Evolutionary conservation across 1,140 invertebrate species (phyloP).

Genomic region (Phortica variegata): DNA sequence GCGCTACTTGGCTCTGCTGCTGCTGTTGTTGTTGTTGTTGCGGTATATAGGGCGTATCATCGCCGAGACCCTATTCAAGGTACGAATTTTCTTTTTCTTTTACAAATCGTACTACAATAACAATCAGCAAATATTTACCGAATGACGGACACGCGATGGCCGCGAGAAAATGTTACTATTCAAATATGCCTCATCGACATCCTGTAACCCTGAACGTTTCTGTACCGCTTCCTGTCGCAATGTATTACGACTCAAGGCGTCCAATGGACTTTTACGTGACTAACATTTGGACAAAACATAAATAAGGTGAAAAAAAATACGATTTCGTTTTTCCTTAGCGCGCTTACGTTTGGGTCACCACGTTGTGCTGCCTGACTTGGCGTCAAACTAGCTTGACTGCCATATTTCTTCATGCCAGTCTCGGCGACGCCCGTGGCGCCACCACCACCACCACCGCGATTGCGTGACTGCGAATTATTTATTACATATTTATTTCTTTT

Average conservation of each 20-base stretch:
- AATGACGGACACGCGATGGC: constrained; percentile 27
- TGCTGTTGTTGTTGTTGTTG: constrained; percentile 1
- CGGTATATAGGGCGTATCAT: not conserved
- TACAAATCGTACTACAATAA: too few species aligned
- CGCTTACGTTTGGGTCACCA: constrained; percentile 16
- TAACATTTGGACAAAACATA: constrained; percentile 6
- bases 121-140: too few species aligned
- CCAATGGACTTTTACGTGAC: constrained; percentile 42
- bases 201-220: constrained; percentile 48
- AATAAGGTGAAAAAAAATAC: not conserved
- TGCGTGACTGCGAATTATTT: constrained; percentile 27
- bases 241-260: constrained; percentile 35
- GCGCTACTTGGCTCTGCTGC: too few species aligned
- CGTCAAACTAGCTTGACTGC: constrained; percentile 43
- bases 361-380: constrained; percentile 32
- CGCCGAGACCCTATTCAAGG: too few species aligned
- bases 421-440: not conserved
- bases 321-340: constrained; percentile 31
- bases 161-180: constrained; percentile 40
- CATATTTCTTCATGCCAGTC: constrained; percentile 28
- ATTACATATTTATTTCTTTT: not conserved
- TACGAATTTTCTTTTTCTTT: not conserved
- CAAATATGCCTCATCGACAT: constrained; percentile 45
- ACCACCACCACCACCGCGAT: not conserved
- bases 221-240: constrained; percentile 33